phyloP scores from a whole-genome alignment of 2,888 invertebrate species.

The Drosophila nr. perissopoda region DNA sequence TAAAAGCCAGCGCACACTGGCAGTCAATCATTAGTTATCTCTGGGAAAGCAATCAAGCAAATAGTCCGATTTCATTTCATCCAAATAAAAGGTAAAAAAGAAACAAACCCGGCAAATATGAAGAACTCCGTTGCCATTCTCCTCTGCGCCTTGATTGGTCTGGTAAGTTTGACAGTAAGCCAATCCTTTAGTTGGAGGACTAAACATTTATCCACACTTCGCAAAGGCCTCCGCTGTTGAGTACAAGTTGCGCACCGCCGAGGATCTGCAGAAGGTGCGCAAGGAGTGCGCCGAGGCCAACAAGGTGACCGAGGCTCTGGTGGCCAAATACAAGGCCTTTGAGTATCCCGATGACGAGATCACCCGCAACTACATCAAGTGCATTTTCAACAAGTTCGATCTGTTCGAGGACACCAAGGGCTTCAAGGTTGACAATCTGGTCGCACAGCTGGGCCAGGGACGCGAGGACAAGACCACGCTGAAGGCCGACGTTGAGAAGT shows the following conservation, averaged over 20 bases:
- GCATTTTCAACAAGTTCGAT: conserved; percentile 84
- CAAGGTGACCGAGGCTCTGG: conserved; percentile 81
- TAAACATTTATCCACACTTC: background rate
- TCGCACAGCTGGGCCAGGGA: conserved; percentile 83
- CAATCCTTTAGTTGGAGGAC: background rate
- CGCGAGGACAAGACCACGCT: conserved; percentile 82
- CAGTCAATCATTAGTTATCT: conserved; percentile 61
- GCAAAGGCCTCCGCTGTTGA: conserved; percentile 79
- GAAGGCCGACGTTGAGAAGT: conserved; percentile 83
- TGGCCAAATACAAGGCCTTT: conserved; percentile 84
- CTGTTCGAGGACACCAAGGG: conserved; percentile 83
- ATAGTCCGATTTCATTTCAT: conserved; percentile 17
- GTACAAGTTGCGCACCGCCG: conserved; percentile 82
- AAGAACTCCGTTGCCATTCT: conserved; percentile 82
- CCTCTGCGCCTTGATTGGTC: conserved; percentile 81
- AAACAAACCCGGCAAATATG: conserved; percentile 69
- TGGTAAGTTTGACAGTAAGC: conserved; percentile 78
- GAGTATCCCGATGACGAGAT: conserved; percentile 84
- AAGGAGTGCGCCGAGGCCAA: conserved; percentile 83
- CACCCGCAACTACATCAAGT: conserved; percentile 84
- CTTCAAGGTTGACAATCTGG: conserved; percentile 83
- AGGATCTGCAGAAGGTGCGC: conserved; percentile 83
- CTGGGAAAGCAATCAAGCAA: conserved; percentile 37
- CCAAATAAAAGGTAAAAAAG: conserved; percentile 12
- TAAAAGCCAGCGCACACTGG: conserved; percentile 52